Evolutionary conservation across 2,888 invertebrate species (phyloP).

Genomic region (Tromatobia lineatoria): DNA sequence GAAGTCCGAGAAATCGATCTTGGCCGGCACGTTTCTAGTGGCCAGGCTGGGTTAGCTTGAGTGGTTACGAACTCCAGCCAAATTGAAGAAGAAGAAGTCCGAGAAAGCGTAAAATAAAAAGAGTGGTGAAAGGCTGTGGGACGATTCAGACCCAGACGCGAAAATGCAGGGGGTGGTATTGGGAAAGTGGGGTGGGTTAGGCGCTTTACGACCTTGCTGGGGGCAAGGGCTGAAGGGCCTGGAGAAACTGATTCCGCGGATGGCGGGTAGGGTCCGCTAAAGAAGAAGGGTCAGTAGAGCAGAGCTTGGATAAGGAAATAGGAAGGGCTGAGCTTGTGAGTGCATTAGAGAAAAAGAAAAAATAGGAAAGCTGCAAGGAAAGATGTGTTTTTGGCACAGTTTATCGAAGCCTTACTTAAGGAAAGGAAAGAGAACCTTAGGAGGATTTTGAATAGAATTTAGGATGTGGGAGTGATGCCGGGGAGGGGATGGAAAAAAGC

Average conservation of each 20-base stretch:
- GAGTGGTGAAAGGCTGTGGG: conserved; percentile 50
- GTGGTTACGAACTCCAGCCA: too few relatives aligned
- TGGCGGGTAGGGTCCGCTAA: not conserved
- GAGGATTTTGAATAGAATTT: too few relatives aligned
- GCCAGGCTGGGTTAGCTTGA: too few relatives aligned
- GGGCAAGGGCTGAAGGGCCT: not conserved
- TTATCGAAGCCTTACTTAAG: not conserved
- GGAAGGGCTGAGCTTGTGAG: not conserved
- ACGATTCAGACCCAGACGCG: conserved; percentile 22
- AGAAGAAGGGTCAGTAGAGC: not conserved
- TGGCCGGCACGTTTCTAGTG: too few relatives aligned
- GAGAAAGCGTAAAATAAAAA: not conserved
- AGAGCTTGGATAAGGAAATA: not conserved
- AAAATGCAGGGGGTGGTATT: not conserved
- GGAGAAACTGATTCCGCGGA: too few relatives aligned
- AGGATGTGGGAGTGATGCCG: not conserved
- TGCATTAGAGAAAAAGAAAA: not conserved
- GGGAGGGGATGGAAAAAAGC: not conserved
- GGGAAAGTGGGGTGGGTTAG: conserved; percentile 16
- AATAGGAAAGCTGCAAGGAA: not conserved
- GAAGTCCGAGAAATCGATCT: too few relatives aligned
- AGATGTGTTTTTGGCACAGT: not conserved
- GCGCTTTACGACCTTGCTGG: conserved; percentile 1
- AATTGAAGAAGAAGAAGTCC: conserved; percentile 16
- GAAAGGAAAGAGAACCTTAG: not conserved